Percentiles rank a stretch among this genome's conserved stretches.
Evolutionary conservation across 2,888 invertebrate species (phyloP).

Genomic region (Ommatoiulus sabulosus): DNA sequence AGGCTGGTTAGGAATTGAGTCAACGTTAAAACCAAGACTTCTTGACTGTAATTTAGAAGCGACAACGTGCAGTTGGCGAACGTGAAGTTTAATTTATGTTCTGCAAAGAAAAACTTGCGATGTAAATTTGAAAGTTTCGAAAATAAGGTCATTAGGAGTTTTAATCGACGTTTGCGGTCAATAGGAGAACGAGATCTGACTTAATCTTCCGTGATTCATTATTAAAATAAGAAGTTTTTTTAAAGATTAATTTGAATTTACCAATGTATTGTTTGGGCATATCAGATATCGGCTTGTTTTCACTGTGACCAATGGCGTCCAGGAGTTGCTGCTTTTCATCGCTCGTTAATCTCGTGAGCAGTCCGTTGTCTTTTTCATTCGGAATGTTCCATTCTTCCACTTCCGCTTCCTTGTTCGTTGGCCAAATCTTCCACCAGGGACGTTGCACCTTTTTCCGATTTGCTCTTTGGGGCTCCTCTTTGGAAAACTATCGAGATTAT

Average conservation of each 20-base stretch:
- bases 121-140: neutral
- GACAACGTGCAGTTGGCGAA: slow-evolving; percentile 79
- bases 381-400: slow-evolving; percentile 69
- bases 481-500: slow-evolving; percentile 62
- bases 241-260: neutral
- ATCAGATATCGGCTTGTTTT: slow-evolving; percentile 66
- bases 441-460: slow-evolving; percentile 60
- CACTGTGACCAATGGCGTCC: slow-evolving; percentile 75
- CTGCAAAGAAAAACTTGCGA: slow-evolving; percentile 67
- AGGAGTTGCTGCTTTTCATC: slow-evolving; percentile 75
- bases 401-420: slow-evolving; percentile 63
- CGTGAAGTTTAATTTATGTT: slow-evolving; percentile 81
- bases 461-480: slow-evolving; percentile 64
- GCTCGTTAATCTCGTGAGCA: slow-evolving; percentile 75
- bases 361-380: slow-evolving; percentile 71
- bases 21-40: slow-evolving; percentile 78
- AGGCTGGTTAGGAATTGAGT: slow-evolving; percentile 79
- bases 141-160: neutral
- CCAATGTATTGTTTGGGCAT: slow-evolving; percentile 61
- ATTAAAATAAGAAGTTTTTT: neutral
- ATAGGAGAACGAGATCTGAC: too few species aligned
- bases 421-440: slow-evolving; percentile 60
- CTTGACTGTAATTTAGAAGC: slow-evolving; percentile 75
- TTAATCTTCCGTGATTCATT: too few species aligned
- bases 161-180: too few species aligned